Evolutionary conservation across 1,140 invertebrate genomes (phyloP), one percentile per base, ranked within the genome.

Genomic region (Mizuhopecten yessoensis): DNA sequence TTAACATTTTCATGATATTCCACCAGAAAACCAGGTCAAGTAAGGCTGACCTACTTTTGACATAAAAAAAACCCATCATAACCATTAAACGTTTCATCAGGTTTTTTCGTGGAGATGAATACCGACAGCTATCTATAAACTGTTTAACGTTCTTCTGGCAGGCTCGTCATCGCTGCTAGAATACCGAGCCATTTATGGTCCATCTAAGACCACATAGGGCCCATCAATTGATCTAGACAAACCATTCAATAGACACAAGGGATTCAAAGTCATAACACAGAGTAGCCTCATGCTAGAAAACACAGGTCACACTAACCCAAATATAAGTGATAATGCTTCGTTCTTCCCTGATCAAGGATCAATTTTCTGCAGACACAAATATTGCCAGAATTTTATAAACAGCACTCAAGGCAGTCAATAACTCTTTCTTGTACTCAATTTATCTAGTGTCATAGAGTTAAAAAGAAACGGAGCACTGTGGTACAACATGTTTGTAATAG

Each of bases 201-300:
- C 57, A 75, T 75, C 29, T 75, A 75, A 75, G 11, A n/a, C 57
- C 23, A 75, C 57, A 75, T 45, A 45, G 57, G 57, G n/a, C 57
- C n/a, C n/a, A 29, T 75, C 57, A 75, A 75, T 75, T 75, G 57
- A 75, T 75, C 57, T 75, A 75, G 23, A n/a, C 57, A n/a, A 75
- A 45, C 42, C 42, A 45, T 45, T 45, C 42, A 45, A 75, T n/a
- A 75, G 57, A 75, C 57, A 29, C 57, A 75, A 29, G 57, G 17
- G 57, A 75, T n/a, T 29, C 5, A 7, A 75, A 75, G 57, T 3
- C 20, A 29, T 75, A 75, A n/a, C 57, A n/a, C 1, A 29, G 9
- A 75, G n/a, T 29, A 75, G 57, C 57, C n/a, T 75, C 11, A 29
- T 7, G 3, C 17, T 29, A 29, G 57, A 75, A n/a, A 75, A 29